Conservation (phyloP, 2,888 invertebrate genomes). For the Rhogogaster chlorosoma region DNA sequence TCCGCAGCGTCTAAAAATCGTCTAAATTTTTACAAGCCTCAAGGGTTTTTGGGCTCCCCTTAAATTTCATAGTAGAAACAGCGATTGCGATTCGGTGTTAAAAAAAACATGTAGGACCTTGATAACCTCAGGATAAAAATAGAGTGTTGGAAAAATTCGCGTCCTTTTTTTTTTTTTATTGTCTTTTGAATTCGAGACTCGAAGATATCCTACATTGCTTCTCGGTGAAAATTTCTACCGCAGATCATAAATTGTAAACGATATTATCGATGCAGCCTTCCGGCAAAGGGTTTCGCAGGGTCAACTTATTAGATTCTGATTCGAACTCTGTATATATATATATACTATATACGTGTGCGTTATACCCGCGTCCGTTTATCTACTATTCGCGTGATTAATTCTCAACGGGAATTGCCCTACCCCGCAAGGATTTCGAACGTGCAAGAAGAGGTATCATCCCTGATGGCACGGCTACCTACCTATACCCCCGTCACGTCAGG, state of each 20-base stretch:
- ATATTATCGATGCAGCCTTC: neutral
- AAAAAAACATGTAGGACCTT: neutral
- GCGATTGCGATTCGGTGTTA: neutral
- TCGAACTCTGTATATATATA: neutral
- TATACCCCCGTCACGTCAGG: constrained; percentile 19
- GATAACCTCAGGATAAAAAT: neutral
- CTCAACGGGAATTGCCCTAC: neutral
- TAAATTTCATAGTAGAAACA: neutral
- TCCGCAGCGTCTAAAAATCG: too few relatives aligned
- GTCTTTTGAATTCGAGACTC: neutral
- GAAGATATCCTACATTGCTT: neutral
- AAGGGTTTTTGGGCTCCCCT: too few relatives aligned
- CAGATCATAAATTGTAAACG: neutral
- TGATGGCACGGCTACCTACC: neutral
- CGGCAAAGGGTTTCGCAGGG: constrained; percentile 8
- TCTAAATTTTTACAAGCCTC: too few relatives aligned
- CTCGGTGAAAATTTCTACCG: neutral
- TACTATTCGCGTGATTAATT: constrained; percentile 34
- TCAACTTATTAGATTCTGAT: constrained; percentile 13
- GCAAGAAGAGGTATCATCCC: constrained; percentile 24
- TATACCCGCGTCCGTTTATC: constrained; percentile 32
- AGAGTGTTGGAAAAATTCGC: neutral
- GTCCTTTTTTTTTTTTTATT: neutral
- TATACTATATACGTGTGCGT: neutral
- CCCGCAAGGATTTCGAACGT: neutral